Evolutionary conservation across 2,113 vertebrate species (phyloP), one percentile per base, ranked within the genome.

Genomic region (Nerophis ophidion): DNA sequence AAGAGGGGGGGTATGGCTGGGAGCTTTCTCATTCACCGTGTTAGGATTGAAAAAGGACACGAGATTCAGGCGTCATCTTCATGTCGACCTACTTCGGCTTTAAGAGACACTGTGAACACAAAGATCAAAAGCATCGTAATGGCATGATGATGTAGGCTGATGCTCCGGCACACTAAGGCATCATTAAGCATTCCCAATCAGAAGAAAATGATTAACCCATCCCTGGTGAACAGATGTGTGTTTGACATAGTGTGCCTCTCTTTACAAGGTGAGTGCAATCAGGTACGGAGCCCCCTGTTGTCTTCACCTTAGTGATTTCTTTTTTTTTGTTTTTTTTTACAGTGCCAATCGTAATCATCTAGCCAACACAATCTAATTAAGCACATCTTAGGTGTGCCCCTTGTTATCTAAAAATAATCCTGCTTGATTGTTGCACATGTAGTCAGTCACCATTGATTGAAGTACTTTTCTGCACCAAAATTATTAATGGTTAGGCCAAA

Each of bases 371-470:
- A 35, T 7, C 35, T 55, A 38, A 55, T 55, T 55, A 55, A 10
- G 15, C 35, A 7, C 35, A 5, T 44, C 11, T 44, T 12, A 44
- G 40, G 40, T 44, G 40, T 12, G 40, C 40, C 10, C 40, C 40
- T 44, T 11, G 11, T 44, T 44, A 55, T 11, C 15, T 35, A 9
- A 16, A 11, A 55, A 55, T 16, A 16, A 40, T 55, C 35, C 35
- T 40, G 15, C 15, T 36, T 55, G 34, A 38, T 55, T 38, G 34
- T 55, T 7, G 35, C 26, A 26, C 26, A 26, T 16, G 48, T 35
- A 6, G 75, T 83, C 81, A 6, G 75, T 83, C 81, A 81, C 70
- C 70, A 26, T 58, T 67, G 54, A 72, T 61, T 76, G 15, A 61
- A 70, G 51, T 42, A 46, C 42, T 66, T 67, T 53, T 67, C 15